Evolutionary conservation across 2,113 vertebrate species (phyloP), one percentile per base, ranked within the genome.

Genomic region (Turnix velox): DNA sequence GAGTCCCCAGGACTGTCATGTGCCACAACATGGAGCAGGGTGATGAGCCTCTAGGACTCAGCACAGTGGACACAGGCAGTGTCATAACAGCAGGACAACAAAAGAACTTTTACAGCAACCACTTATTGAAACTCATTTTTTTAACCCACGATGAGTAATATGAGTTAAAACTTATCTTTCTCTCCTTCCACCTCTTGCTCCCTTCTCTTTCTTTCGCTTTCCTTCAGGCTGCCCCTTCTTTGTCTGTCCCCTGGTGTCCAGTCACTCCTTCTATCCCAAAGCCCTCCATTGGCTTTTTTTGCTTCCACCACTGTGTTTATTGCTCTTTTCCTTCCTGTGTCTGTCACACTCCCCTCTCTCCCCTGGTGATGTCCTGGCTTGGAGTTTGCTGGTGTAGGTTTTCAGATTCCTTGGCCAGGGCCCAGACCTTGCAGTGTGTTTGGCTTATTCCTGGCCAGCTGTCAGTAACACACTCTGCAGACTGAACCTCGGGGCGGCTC

Each of bases 311-410:
- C 59, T 31, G 39, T 54, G 24, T 55, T 92, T 67, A 72, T 24
- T 55, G 40, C 89, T 77, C 35, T 83, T 39, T 90, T 81, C 78
- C 85, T 92, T 93, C 89, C 89, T 82, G 52, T 17, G 67, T 48
- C 77, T 77, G 57, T 43, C n/a, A 40, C 40, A 10, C 49, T 90
- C 25, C 63, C 51, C 45, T 52, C 92, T 40, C 76, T 81, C 68
- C 65, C 42, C 55, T 1, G 1, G 28, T n/a, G 59, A 45, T 68
- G 66, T 79, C 66, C 62, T 89, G 71, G 40, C 40, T 76, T 46
- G 0, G 0, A 37, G 51, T 51, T 33, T 73, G 71, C 57, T 0
- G 0, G 94, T 76, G 62, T 66, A 85, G n/a, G 45, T 62, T 95
- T 94, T 81, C 87, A 87, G 74, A 89, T 94, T 82, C 62, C 84